phyloP scores from a whole-genome alignment of 1,140 invertebrate species.

The Coelopa frigida region DNA sequence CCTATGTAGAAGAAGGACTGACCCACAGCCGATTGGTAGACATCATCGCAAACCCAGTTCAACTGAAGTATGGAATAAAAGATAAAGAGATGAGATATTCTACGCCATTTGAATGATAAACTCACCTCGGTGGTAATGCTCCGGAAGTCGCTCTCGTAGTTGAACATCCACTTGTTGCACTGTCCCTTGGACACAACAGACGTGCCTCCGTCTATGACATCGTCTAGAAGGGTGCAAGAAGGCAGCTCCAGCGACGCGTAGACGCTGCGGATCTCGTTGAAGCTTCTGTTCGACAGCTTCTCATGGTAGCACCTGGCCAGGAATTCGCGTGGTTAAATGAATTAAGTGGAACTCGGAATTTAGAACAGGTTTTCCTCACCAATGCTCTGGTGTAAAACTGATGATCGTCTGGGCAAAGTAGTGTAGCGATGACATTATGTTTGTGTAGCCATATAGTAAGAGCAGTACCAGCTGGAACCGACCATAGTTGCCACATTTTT shows the following conservation, averaged over 20 bases:
- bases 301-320: constrained; percentile 9
- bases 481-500: constrained; percentile 54
- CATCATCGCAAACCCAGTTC: constrained; percentile 54
- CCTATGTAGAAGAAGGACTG: constrained; percentile 57
- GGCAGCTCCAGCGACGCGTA: constrained; percentile 11
- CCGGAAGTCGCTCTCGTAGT: constrained; percentile 43
- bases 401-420: constrained; percentile 53
- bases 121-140: constrained; percentile 51
- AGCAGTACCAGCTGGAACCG: constrained; percentile 53
- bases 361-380: constrained; percentile 14
- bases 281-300: not conserved
- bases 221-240: constrained; percentile 21
- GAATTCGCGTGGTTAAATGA: not conserved
- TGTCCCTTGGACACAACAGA: constrained; percentile 9
- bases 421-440: constrained; percentile 48
- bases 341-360: not conserved
- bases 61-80: too few species aligned
- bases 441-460: constrained; percentile 50
- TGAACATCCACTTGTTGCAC: constrained; percentile 44
- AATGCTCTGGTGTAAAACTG: constrained; percentile 46
- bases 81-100: constrained; percentile 28
- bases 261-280: not conserved
- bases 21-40: constrained; percentile 50
- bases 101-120: constrained; percentile 15
- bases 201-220: constrained; percentile 4